Conservation (phyloP, 1,140 invertebrate genomes). For the Drosophila pectinifera region DNA sequence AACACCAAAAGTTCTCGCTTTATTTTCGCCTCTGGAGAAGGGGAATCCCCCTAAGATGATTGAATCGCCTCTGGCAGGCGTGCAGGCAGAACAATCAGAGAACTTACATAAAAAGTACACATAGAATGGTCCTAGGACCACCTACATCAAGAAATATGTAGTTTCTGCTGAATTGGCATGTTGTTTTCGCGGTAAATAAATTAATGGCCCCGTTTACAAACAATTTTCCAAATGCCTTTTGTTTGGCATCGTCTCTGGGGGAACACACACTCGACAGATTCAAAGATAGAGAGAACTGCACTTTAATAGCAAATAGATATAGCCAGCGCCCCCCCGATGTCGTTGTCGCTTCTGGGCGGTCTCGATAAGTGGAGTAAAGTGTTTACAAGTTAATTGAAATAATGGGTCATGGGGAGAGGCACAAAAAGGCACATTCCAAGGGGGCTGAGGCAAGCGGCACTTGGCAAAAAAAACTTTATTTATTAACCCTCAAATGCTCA, state of each 20-base stretch:
- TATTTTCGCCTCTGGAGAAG: neutral
- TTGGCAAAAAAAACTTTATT: constrained; percentile 20
- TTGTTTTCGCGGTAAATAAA: constrained; percentile 47
- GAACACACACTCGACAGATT: constrained; percentile 3
- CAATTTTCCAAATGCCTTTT: constrained; percentile 53
- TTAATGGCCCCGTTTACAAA: constrained; percentile 53
- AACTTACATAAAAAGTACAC: neutral
- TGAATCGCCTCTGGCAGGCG: constrained; percentile 7
- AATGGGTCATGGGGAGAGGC: constrained; percentile 48
- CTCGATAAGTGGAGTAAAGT: constrained; percentile 58
- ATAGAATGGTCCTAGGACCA: constrained; percentile 14
- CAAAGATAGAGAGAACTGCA: constrained; percentile 18
- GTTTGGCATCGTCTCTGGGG: constrained; percentile 9
- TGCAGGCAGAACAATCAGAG: constrained; percentile 14
- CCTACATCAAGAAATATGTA: constrained; percentile 9
- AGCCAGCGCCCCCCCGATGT: neutral
- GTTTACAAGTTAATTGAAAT: constrained; percentile 70
- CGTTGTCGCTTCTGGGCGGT: constrained; percentile 8
- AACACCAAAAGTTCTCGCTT: constrained; percentile 19
- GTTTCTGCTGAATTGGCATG: constrained; percentile 3
- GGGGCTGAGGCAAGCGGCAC: neutral
- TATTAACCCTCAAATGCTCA: constrained; percentile 43
- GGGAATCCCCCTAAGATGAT: constrained; percentile 14
- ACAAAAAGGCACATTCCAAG: constrained; percentile 19
- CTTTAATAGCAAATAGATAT: constrained; percentile 35